These are phyloP conservation scores for Garrulus glandarius DNA, from an alignment of 2,797 vertebrate species.

Conservation along the genomic window DNA sequence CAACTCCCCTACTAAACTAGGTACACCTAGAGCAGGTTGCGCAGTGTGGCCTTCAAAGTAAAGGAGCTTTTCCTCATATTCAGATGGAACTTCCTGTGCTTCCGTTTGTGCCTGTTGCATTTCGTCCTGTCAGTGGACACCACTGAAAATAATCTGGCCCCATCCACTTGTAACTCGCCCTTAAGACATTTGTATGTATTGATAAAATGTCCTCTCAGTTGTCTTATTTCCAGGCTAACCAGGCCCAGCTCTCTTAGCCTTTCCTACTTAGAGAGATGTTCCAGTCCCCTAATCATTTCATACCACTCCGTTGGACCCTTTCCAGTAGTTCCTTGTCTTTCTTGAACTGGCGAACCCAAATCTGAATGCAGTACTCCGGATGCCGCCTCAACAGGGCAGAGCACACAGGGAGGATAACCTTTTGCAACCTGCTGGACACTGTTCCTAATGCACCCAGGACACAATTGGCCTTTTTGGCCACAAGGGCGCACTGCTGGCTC, in stretches of 20 bases:
- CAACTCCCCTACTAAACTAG: neutral
- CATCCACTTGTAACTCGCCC: neutral
- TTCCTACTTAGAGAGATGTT: neutral
- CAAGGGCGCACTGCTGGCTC: neutral
- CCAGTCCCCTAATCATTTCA: neutral
- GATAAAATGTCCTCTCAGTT: neutral
- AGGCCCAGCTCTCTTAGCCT: neutral
- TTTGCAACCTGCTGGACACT: neutral
- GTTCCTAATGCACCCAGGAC: too few species aligned
- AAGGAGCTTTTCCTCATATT: neutral
- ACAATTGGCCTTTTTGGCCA: neutral
- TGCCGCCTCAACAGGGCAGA: neutral
- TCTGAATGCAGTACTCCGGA: neutral
- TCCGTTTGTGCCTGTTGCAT: neutral
- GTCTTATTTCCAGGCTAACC: neutral
- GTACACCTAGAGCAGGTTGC: neutral
- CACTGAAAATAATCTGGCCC: neutral
- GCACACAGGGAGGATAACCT: neutral
- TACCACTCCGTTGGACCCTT: neutral
- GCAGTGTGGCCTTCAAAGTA: neutral
- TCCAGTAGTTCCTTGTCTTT: neutral
- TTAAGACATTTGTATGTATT: neutral
- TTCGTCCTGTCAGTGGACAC: neutral
- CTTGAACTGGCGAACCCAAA: fast-evolving
- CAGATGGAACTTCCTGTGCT: neutral